Percentiles rank a stretch among this genome's conserved stretches.
Evolutionary conservation across 2,113 vertebrate genomes (phyloP).

Genomic region (Mustelus asterias): DNA sequence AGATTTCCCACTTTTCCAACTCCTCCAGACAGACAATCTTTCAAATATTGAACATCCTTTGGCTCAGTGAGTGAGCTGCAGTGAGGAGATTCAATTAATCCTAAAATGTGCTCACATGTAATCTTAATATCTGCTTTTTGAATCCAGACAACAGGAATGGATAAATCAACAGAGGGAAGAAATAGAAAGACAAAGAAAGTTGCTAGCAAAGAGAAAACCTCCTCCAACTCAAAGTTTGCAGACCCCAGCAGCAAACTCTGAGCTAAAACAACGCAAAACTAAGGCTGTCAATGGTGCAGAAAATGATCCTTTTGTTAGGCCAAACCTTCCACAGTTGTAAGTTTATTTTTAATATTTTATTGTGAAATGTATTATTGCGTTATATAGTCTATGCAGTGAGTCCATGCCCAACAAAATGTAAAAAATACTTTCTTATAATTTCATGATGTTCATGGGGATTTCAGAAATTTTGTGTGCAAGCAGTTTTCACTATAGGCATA

Average conservation of each 20-base stretch:
- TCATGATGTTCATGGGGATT: background rate
- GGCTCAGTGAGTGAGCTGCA: background rate
- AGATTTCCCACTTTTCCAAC: background rate
- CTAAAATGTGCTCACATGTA: background rate
- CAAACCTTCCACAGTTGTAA: constrained; percentile 98
- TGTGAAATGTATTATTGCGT: constrained; percentile 48
- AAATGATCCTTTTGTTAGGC: constrained; percentile 96
- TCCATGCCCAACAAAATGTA: constrained; percentile 44
- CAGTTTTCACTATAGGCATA: background rate
- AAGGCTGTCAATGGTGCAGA: constrained; percentile 97
- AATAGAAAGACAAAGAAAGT: constrained; percentile 96
- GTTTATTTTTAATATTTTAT: constrained; percentile 55
- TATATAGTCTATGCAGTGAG: constrained; percentile 46
- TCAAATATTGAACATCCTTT: background rate
- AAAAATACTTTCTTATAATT: background rate
- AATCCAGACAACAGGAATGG: constrained; percentile 86
- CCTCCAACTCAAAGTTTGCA: constrained; percentile 86
- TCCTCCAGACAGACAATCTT: background rate
- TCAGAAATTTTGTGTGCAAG: background rate
- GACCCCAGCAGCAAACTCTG: constrained; percentile 85
- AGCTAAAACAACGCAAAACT: constrained; percentile 98
- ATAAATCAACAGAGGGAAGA: constrained; percentile 98
- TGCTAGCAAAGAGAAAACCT: constrained; percentile 94
- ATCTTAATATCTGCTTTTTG: constrained; percentile 41
- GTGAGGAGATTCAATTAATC: background rate